A percentile compares a stretch with the other conserved stretches of the same genome.
Conservation (phyloP, 2,113 vertebrate genomes). For the Galeopterus variegatus region DNA sequence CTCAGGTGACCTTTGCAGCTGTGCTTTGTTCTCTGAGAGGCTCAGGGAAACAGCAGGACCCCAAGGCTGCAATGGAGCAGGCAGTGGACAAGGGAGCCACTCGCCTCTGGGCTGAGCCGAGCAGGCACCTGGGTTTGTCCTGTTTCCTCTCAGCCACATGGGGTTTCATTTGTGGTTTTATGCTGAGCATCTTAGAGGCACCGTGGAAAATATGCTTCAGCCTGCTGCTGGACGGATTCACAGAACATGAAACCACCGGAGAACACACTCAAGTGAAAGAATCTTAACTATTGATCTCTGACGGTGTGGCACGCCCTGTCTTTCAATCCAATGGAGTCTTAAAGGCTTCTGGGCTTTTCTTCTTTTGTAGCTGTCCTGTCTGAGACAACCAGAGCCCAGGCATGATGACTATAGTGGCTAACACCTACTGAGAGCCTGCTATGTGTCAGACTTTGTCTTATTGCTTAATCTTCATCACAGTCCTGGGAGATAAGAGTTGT, state of each 20-base stretch:
- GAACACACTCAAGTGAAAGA: not conserved
- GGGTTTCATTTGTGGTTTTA: slow-evolving; percentile 32
- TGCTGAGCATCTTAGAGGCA: not conserved
- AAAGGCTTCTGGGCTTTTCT: not conserved
- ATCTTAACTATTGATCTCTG: not conserved
- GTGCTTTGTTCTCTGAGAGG: not conserved
- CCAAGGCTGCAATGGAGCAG: not conserved
- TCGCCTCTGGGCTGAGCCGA: not conserved
- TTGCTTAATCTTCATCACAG: not conserved
- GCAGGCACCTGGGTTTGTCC: not conserved
- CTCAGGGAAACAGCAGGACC: not conserved
- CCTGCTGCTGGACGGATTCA: not conserved
- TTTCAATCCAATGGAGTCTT: not conserved
- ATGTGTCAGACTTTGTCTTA: not conserved
- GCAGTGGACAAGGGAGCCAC: not conserved
- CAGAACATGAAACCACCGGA: not conserved
- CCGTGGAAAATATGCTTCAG: not conserved
- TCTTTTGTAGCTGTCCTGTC: not conserved
- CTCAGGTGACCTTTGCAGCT: not conserved
- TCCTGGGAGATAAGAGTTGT: not conserved
- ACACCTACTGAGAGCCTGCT: not conserved
- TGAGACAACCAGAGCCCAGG: not conserved
- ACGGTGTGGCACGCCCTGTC: not conserved
- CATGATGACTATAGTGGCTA: not conserved
- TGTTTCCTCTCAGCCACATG: not conserved